These are phyloP conservation scores for Poeciliopsis turrubarensis DNA, from an alignment of 2,113 vertebrate genomes.

Conservation along the genomic window DNA sequence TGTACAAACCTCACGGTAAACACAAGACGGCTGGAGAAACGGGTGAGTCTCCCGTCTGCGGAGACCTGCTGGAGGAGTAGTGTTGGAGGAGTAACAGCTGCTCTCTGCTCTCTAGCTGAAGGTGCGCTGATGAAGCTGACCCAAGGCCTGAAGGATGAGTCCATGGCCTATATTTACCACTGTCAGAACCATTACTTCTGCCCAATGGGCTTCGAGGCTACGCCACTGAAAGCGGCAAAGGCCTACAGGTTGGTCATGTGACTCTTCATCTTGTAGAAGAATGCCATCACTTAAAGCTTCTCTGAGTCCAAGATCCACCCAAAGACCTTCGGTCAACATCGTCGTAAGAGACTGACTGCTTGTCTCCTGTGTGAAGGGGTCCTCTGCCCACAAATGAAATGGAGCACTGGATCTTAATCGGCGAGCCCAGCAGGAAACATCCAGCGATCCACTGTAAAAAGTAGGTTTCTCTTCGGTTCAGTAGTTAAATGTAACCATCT, in stretches of 20 bases:
- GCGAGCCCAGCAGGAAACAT: constrained; percentile 96
- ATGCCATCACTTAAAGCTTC: neutral
- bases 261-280: neutral
- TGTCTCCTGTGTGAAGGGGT: constrained; percentile 78
- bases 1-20: constrained; percentile 98
- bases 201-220: constrained; percentile 97
- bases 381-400: constrained; percentile 87
- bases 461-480: constrained; percentile 68
- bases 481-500: accelerated
- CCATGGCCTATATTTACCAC: constrained; percentile 97
- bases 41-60: constrained; percentile 74
- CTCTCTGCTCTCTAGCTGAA: constrained; percentile 79
- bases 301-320: neutral
- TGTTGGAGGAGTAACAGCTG: neutral
- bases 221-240: constrained; percentile 92
- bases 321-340: neutral
- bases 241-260: constrained; percentile 86
- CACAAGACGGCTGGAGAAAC: constrained; percentile 98
- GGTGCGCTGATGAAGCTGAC: constrained; percentile 93
- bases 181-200: constrained; percentile 99
- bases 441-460: constrained; percentile 98
- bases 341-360: neutral
- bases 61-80: neutral
- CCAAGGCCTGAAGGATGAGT: constrained; percentile 91
- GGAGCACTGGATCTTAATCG: constrained; percentile 98